These are phyloP conservation scores for Eupithecia abbreviata DNA, from an alignment of 2,888 invertebrate species.

Conservation along the genomic window DNA sequence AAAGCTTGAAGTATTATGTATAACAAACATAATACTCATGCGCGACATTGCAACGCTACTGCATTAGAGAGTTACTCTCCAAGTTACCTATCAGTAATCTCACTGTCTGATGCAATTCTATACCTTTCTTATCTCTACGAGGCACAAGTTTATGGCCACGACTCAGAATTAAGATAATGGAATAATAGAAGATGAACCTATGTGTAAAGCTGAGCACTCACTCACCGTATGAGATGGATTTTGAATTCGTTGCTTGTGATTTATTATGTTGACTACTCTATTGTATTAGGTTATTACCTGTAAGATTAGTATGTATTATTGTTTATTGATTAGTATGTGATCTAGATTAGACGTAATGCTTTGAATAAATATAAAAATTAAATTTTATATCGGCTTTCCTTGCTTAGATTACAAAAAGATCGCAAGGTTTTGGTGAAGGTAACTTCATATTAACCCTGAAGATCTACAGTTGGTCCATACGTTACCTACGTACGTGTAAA, in stretches of 20 bases:
- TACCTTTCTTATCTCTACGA: conserved; percentile 47
- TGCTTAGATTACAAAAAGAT: neutral
- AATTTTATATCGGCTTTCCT: neutral
- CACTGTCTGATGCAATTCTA: conserved; percentile 18
- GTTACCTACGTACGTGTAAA: neutral
- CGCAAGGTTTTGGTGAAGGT: neutral
- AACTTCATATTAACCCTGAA: neutral
- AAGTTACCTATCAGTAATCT: neutral
- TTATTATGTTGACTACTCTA: too few species aligned
- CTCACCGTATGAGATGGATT: conserved; percentile 1
- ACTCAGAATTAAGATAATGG: conserved; percentile 60
- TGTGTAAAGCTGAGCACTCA: conserved; percentile 47
- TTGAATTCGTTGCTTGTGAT: neutral
- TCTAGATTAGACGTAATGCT: too few species aligned
- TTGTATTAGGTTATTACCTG: too few species aligned
- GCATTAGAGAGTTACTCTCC: neutral
- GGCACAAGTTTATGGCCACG: conserved; percentile 64
- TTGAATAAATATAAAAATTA: too few species aligned
- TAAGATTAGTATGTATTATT: too few species aligned
- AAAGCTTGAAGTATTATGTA: neutral
- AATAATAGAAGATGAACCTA: conserved; percentile 50
- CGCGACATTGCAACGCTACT: neutral
- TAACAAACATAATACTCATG: neutral
- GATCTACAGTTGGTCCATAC: neutral
- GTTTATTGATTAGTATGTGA: too few species aligned